Base-by-base conservation (phyloP, 2,888 invertebrate genomes). In the Aleiodes alternator region DNA sequence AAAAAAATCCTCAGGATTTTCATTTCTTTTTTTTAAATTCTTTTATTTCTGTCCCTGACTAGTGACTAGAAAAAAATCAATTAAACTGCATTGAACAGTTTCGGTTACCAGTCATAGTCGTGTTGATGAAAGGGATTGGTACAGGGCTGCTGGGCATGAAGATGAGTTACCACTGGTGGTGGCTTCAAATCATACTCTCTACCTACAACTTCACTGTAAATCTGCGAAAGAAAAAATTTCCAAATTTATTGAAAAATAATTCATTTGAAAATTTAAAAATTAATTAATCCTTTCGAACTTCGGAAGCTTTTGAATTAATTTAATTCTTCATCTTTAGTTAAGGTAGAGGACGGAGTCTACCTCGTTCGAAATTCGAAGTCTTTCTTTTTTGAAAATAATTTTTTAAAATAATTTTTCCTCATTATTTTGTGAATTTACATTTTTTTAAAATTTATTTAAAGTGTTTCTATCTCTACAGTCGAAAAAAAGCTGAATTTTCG, bases 91-190 rank as follows among this genome's bases (percentile, higher is more conserved):
- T 66, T 73, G 59, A n/a, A 38, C 61, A 51, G 29, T 69, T 72
- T 73, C 71, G 68, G 83, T 87, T 88, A 90, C 90, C 90, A 90
- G 79, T 90, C 88, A 79, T 90, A 90, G 71, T 87, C 84, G 78
- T 88, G 87, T 75, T 89, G 87, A 82, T 84, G 86, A 82, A 85
- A 88, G 72, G 85, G 88, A 81, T 88, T 88, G 77, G 88, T 88
- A 80, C 86, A 87, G 70, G 90, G 90, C 78, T 90, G 90, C 82
- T 90, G 90, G 79, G 87, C 87, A 82, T 90, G 89, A 70, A 90
- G 82, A 78, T 87, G 87, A 69, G 89, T 90, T 55, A 84, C 82
- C 70, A 87, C 82, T 16, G 84, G 85, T 64, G 86, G 85, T 75
- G 86, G 83, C 73, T 87, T 89, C 61, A 86, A 75, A 56, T 87